These are phyloP conservation scores for Rhynchophorus ferrugineus DNA, from an alignment of 1,140 invertebrate genomes.

Conservation along the genomic window DNA sequence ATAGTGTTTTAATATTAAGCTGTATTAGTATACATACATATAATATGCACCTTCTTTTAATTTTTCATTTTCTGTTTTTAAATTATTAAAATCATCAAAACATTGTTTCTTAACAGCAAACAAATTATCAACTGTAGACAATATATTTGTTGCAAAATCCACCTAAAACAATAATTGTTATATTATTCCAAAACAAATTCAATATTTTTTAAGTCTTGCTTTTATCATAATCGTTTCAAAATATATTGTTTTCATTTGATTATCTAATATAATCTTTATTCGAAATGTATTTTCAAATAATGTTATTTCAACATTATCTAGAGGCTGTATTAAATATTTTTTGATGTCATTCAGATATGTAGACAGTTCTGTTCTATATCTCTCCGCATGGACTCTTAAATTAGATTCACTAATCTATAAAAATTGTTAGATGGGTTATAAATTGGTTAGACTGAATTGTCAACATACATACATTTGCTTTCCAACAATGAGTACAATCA, in stretches of 20 bases:
- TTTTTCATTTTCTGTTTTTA: neutral
- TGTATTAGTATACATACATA: neutral
- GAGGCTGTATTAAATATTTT: neutral
- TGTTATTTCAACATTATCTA: neutral
- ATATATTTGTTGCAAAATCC: neutral
- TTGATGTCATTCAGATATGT: neutral
- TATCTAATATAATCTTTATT: neutral
- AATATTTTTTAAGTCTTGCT: neutral
- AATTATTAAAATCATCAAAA: neutral
- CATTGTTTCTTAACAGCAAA: neutral
- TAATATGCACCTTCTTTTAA: neutral
- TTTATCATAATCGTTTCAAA: neutral
- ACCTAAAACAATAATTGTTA: neutral
- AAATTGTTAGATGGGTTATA: too few relatives aligned
- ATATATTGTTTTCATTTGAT: neutral
- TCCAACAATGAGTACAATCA: too few relatives aligned
- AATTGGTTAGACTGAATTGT: too few relatives aligned
- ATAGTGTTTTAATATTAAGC: neutral
- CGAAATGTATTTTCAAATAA: neutral
- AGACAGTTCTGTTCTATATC: neutral
- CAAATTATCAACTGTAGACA: neutral
- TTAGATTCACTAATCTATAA: neutral
- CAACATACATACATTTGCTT: too few relatives aligned
- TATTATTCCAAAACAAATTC: neutral
- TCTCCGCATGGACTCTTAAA: neutral